A percentile compares a stretch with the other conserved stretches of the same genome.
Evolutionary conservation across 2,888 invertebrate species (phyloP).

Genomic region (Esperia sulphurella): DNA sequence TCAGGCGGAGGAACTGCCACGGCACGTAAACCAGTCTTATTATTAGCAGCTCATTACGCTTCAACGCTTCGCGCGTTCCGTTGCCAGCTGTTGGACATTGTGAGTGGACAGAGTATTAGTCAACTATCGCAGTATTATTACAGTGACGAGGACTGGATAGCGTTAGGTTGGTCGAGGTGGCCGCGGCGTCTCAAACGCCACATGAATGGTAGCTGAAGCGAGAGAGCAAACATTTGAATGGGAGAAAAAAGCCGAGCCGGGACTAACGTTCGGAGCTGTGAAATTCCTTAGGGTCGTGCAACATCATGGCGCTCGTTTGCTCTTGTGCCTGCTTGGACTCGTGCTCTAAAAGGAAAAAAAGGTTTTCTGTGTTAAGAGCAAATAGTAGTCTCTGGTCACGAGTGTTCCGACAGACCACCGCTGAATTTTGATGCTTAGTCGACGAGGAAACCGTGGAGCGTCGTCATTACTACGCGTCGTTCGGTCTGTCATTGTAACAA

Average conservation of each 20-base stretch:
- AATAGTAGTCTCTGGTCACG: slow-evolving; percentile 73
- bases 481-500: slow-evolving; percentile 17
- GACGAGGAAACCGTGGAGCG: slow-evolving; percentile 17
- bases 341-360: slow-evolving; percentile 77
- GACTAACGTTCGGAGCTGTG: slow-evolving; percentile 66
- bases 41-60: slow-evolving; percentile 68
- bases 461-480: slow-evolving; percentile 15
- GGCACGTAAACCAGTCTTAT: slow-evolving; percentile 55
- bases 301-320: slow-evolving; percentile 74
- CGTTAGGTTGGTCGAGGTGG: slow-evolving; percentile 71
- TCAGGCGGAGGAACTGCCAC: slow-evolving; percentile 69
- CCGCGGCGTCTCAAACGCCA: slow-evolving; percentile 66
- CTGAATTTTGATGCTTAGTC: slow-evolving; percentile 42
- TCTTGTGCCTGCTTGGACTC: slow-evolving; percentile 66
- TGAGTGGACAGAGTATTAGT: slow-evolving; percentile 79
- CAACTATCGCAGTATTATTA: slow-evolving; percentile 79
- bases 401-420: slow-evolving; percentile 71
- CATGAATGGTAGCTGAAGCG: slow-evolving; percentile 74
- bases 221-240: slow-evolving; percentile 73
- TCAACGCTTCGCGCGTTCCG: slow-evolving; percentile 75
- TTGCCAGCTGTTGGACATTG: slow-evolving; percentile 74
- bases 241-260: slow-evolving; percentile 59
- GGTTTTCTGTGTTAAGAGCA: slow-evolving; percentile 69
- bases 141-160: slow-evolving; percentile 76
- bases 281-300: slow-evolving; percentile 76